Evolutionary conservation across 2,797 vertebrate genomes (phyloP).

Genomic region (Myotis myotis): DNA sequence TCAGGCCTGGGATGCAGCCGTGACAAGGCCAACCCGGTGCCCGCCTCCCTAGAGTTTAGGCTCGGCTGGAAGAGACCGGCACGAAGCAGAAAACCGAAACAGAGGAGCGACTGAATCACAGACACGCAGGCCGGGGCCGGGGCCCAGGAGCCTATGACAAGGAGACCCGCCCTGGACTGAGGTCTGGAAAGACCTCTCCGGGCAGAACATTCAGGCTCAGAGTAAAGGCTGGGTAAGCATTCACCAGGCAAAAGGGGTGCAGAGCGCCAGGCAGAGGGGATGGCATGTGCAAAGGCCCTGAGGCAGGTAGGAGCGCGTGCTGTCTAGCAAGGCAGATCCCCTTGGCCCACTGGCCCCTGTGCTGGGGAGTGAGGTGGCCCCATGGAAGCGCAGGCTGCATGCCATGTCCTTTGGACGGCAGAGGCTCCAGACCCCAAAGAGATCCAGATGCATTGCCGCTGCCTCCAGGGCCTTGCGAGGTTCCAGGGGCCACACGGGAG

Average conservation of each 20-base stretch:
- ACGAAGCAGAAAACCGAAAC: neutral
- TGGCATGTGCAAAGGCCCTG: neutral
- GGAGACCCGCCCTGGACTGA: neutral
- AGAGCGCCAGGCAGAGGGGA: neutral
- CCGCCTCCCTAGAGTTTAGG: neutral
- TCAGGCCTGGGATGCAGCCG: too few species aligned
- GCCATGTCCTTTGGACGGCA: neutral
- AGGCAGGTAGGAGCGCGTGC: neutral
- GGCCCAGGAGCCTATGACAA: neutral
- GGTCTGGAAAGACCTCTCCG: neutral
- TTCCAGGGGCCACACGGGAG: neutral
- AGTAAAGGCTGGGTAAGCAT: neutral
- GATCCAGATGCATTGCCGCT: neutral
- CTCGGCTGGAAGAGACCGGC: neutral
- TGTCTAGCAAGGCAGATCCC: neutral
- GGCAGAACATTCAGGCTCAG: neutral
- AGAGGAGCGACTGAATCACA: neutral
- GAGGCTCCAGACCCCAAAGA: neutral
- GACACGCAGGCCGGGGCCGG: rapidly evolving
- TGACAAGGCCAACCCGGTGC: neutral
- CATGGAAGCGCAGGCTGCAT: rapidly evolving
- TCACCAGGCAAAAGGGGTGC: neutral
- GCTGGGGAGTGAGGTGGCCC: neutral
- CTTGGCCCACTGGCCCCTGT: neutral
- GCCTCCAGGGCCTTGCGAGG: neutral